phyloP scores from a whole-genome alignment of 2,888 invertebrate genomes.

The Sarcophaga variegata region DNA sequence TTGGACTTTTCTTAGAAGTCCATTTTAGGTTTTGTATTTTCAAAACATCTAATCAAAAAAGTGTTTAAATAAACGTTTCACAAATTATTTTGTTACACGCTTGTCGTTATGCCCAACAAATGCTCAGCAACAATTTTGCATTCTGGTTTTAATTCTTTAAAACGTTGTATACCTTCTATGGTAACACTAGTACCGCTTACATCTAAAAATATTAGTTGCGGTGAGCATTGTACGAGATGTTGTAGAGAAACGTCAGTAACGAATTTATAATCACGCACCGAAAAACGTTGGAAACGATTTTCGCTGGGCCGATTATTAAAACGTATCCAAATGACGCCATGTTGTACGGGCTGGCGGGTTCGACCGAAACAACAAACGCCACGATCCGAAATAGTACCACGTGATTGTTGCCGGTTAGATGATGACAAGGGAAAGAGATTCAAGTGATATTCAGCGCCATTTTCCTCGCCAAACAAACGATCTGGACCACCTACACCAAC shows the following conservation, averaged over 20 bases:
- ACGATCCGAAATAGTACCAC: slow-evolving; percentile 77
- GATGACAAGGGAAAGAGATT: slow-evolving; percentile 40
- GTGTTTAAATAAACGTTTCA: slow-evolving; percentile 30
- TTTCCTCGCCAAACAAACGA: slow-evolving; percentile 49
- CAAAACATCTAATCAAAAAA: no score
- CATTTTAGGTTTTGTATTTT: no score
- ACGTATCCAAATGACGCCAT: slow-evolving; percentile 80
- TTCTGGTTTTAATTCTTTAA: slow-evolving; percentile 84
- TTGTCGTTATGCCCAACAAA: slow-evolving; percentile 65
- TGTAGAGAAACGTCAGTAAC: slow-evolving; percentile 85
- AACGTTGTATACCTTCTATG: slow-evolving; percentile 84
- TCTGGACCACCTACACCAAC: slow-evolving; percentile 46
- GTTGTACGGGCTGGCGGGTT: slow-evolving; percentile 78
- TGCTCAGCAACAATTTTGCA: slow-evolving; percentile 83
- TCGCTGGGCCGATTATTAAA: slow-evolving; percentile 80
- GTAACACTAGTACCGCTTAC: slow-evolving; percentile 87
- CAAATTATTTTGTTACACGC: not conserved
- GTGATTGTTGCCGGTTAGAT: slow-evolving; percentile 30
- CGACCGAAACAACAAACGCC: slow-evolving; percentile 81
- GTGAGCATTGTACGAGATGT: slow-evolving; percentile 85
- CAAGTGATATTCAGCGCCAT: slow-evolving; percentile 50
- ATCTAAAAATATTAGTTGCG: slow-evolving; percentile 84
- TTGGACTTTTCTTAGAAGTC: no score
- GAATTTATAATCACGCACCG: slow-evolving; percentile 84
- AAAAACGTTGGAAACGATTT: slow-evolving; percentile 83